Evolutionary conservation across 2,888 invertebrate genomes (phyloP).

Genomic region (Amaurobius ferox): DNA sequence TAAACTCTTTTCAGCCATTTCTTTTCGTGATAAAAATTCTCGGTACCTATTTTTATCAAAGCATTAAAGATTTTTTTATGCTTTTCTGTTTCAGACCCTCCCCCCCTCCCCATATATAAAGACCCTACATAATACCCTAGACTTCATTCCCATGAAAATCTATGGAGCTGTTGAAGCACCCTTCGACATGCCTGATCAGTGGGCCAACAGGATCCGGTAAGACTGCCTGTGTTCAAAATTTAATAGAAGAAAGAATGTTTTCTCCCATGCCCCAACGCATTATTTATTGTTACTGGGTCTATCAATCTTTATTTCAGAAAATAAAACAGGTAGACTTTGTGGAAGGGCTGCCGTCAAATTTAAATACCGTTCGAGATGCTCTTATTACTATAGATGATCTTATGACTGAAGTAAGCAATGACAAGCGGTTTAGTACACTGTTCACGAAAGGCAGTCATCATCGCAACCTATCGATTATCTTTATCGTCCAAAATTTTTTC

Average conservation of each 20-base stretch:
- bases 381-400: background rate
- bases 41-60: no score
- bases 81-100: no score
- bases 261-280: background rate
- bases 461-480: background rate
- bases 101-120: no score
- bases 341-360: background rate
- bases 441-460: slow-evolving; percentile 4
- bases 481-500: background rate
- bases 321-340: background rate
- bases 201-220: background rate
- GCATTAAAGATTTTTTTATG: no score
- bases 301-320: background rate
- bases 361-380: background rate
- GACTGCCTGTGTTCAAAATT: background rate
- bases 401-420: background rate
- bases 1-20: no score
- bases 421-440: background rate
- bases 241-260: background rate
- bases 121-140: no score
- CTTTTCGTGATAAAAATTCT: no score
- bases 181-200: background rate
- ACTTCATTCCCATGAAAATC: no score
- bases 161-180: background rate
- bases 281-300: background rate